Evolutionary conservation across 2,888 invertebrate species (phyloP), one percentile per base, ranked within the genome.

Genomic region (Lymantria dispar): DNA sequence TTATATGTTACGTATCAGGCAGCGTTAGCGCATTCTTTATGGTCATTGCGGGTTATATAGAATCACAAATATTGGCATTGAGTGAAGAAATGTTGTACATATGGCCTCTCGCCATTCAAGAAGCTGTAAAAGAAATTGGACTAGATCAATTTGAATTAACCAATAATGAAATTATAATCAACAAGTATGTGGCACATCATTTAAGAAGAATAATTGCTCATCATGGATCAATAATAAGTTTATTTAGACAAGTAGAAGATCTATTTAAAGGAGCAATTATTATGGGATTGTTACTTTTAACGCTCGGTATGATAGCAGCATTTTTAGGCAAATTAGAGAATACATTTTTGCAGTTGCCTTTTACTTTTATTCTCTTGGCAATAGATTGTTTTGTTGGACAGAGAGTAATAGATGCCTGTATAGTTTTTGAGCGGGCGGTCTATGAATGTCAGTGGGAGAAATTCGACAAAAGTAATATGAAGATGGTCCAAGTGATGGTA

Each of bases 391-490:
- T 74, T 0, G 70, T 70, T 1, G 87, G 87, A 0, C 87, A 86
- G 53, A 68, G 72, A 1, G 56, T 87, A 0, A 75, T 80, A 45
- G 81, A 86, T n/a, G 82, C 85, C 0, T 76, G 74, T 49, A 13
- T 58, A 0, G 44, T 48, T 0, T 84, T 87, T 15, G 79, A 81
- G 43, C 50, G 53, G 0, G 76, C 85, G 0, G 74, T 87, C 0
- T 87, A 85, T 36, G 64, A 64, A 37, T 82, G 80, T 39, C 72
- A 80, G 33, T 87, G 87, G 86, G 86, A 87, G 60, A 78, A 79
- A 13, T 85, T 84, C 22, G 72, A 81, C 44, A 69, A 53, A 0
- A 15, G 48, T 0, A 86, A 85, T 45, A 80, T 70, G 77, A 82
- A 72, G 50, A 75, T 74, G 12, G 73, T 85, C 0, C 48, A 76